phyloP scores from a whole-genome alignment of 2,797 vertebrate genomes.

The Hybognathus amarus region DNA sequence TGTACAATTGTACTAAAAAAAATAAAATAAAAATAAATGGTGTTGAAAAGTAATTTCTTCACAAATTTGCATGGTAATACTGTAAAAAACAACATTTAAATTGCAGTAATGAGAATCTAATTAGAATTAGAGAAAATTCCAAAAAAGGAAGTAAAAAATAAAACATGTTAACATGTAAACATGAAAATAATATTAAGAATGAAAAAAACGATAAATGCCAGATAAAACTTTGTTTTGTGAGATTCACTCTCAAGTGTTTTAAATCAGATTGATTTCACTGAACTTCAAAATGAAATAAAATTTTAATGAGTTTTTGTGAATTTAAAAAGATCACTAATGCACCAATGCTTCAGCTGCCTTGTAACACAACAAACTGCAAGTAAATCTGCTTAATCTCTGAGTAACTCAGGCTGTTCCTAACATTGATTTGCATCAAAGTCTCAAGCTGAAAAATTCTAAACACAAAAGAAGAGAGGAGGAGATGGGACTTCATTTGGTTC shows the following conservation, averaged over 20 bases:
- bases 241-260: background rate
- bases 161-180: too few species aligned
- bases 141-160: background rate
- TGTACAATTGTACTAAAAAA: background rate
- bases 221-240: background rate
- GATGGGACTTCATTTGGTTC: conserved; percentile 22
- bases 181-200: background rate
- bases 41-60: background rate
- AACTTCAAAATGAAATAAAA: background rate
- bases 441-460: background rate
- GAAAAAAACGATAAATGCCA: background rate
- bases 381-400: background rate
- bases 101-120: background rate
- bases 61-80: background rate
- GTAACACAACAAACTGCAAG: background rate
- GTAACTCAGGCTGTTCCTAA: conserved; percentile 3
- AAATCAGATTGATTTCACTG: background rate
- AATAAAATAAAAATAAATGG: background rate
- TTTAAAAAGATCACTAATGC: background rate
- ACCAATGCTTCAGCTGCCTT: background rate
- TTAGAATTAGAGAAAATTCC: background rate
- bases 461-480: background rate
- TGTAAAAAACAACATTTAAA: background rate
- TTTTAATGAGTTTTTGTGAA: background rate
- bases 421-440: conserved; percentile 31